These are phyloP conservation scores for Kryptopterus vitreolus DNA, from an alignment of 2,797 vertebrate species.

Conservation along the genomic window DNA sequence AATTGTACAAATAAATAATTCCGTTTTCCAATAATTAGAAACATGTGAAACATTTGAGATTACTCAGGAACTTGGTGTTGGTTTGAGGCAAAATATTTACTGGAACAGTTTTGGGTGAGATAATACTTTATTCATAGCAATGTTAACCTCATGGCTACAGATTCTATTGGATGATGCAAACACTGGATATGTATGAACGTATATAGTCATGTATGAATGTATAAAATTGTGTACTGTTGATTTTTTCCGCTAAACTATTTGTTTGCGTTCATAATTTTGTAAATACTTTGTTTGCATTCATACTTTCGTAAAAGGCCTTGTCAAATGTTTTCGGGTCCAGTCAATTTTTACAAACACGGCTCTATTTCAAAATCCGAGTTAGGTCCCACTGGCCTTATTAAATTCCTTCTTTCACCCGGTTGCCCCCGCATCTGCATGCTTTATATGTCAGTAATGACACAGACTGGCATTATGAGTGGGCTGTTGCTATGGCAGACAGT, in stretches of 20 bases:
- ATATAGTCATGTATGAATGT: not conserved
- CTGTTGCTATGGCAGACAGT: constrained; percentile 46
- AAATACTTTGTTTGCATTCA: too few species aligned
- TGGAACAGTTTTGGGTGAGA: not conserved
- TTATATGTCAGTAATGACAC: constrained; percentile 37
- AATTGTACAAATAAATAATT: not conserved
- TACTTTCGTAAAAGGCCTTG: not conserved
- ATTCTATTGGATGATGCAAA: not conserved
- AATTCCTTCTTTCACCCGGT: constrained; percentile 11
- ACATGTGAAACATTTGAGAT: not conserved
- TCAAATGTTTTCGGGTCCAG: not conserved
- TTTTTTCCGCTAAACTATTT: not conserved
- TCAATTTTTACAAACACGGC: constrained; percentile 5
- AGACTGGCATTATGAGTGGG: constrained; percentile 22
- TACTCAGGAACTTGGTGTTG: not conserved
- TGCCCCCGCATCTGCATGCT: not conserved
- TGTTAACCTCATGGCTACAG: not conserved
- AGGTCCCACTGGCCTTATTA: constrained; percentile 31
- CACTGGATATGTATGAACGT: not conserved
- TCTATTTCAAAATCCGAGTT: not conserved
- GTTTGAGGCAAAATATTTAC: not conserved
- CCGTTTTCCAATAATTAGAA: not conserved
- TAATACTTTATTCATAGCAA: not conserved
- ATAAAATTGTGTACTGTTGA: not conserved
- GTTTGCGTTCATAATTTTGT: too few species aligned